Evolutionary conservation across 1,140 invertebrate genomes (phyloP).

Genomic region (Apis cerana): DNA sequence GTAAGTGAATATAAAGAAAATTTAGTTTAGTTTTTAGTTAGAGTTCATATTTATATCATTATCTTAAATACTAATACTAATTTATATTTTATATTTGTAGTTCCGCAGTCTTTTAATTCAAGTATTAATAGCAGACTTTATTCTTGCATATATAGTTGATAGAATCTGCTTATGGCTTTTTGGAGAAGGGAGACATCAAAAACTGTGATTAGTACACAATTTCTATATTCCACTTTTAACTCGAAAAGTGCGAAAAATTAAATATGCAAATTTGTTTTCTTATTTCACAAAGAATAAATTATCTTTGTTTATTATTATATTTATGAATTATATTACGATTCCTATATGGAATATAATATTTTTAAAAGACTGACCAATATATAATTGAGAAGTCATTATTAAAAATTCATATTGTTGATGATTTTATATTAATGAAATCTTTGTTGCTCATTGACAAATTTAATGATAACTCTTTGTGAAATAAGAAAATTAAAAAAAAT

Average conservation of each 20-base stretch:
- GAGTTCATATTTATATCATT: neutral
- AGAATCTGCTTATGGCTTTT: conserved; percentile 93
- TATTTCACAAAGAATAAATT: conserved; percentile 46
- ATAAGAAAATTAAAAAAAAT: conserved; percentile 5
- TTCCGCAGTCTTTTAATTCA: conserved; percentile 91
- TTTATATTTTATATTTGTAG: conserved; percentile 83
- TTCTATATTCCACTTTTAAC: neutral
- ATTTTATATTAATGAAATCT: neutral
- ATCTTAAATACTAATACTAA: neutral
- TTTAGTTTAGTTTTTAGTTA: neutral
- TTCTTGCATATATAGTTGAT: conserved; percentile 91
- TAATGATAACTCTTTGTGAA: conserved; percentile 32
- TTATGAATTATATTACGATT: neutral
- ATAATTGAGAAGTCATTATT: neutral
- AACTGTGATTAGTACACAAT: conserved; percentile 73
- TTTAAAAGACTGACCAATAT: conserved; percentile 31
- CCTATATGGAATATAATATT: neutral
- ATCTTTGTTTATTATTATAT: too few species aligned
- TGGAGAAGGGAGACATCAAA: conserved; percentile 86
- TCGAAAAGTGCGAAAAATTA: conserved; percentile 27
- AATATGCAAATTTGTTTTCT: conserved; percentile 46
- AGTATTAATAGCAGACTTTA: conserved; percentile 91
- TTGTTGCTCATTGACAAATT: neutral
- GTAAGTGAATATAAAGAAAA: conserved; percentile 83
- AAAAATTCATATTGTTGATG: neutral